phyloP scores from a whole-genome alignment of 2,113 vertebrate genomes.

The Lepidothrix coronata region DNA sequence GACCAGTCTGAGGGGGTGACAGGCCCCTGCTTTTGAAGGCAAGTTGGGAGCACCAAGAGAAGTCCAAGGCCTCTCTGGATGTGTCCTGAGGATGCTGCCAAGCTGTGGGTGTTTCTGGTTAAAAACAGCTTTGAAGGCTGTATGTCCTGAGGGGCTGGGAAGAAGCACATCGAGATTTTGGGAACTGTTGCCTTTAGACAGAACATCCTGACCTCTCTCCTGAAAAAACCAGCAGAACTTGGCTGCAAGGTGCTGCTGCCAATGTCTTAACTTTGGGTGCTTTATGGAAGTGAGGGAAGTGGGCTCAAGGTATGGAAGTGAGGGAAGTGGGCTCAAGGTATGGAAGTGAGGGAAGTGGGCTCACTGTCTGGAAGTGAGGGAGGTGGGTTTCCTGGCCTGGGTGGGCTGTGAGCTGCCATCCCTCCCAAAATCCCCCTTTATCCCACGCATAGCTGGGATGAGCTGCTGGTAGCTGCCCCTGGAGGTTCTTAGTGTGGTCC shows the following conservation, averaged over 20 bases:
- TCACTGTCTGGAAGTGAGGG: background rate
- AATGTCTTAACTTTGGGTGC: background rate
- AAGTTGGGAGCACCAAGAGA: background rate
- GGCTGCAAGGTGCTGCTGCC: background rate
- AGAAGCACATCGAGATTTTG: background rate
- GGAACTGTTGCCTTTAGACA: background rate
- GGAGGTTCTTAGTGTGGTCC: background rate
- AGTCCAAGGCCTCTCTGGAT: accelerated
- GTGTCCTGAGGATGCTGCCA: background rate
- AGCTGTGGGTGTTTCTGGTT: background rate
- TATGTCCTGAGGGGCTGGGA: background rate
- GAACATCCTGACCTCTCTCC: background rate
- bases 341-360: background rate
- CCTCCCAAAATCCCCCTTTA: background rate
- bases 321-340: background rate
- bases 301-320: too few relatives aligned
- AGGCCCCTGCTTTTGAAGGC: background rate
- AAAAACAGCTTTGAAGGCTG: background rate
- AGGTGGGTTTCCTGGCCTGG: accelerated
- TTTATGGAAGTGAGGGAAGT: background rate
- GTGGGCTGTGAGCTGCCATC: background rate
- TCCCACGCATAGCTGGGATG: background rate
- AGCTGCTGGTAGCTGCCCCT: background rate
- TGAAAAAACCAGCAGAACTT: background rate
- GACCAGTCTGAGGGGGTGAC: background rate